Evolutionary conservation across 2,888 invertebrate genomes (phyloP), one percentile per base, ranked within the genome.

Genomic region (Polymixis lichenea): DNA sequence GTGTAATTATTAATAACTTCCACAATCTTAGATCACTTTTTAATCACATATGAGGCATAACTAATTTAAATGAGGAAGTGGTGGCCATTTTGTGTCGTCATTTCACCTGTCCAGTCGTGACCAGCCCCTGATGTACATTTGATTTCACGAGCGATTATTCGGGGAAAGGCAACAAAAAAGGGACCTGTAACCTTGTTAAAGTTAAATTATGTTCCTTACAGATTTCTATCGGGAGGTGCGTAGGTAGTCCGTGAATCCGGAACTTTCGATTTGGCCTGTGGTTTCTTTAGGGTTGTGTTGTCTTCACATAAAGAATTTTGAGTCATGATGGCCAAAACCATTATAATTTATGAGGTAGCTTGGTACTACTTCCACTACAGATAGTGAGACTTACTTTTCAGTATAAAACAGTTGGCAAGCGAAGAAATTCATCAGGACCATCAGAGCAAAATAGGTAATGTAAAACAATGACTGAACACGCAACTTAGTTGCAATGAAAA

Each of bases 101-200:
- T 84, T 88, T 83, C 88, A 88, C 88, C 88, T 88, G 88, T 87
- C 84, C 71, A 74, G 75, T 72, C 64, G 51, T 72, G 81, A 80
- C 82, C 87, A 83, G 72, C 83, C 83, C 77, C 72, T 79, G 76
- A 78, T 72, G 82, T 81, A 82, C 74, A 75, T 86, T 83, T 91
- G 95, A 95, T 95, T 93, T 92, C 89, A 90, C 90, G 87, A 86
- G 75, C 87, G 94, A 95, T 95, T 94, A 91, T 88, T 79, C 72
- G 49, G 69, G 88, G 79, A 82, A 90, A 88, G 88, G 74, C 61
- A 67, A 74, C 70, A 76, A 86, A 86, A 85, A 87, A 80, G 91
- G 90, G 89, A 88, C 86, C 82, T 66, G 78, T 83, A 84, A 83
- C 80, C 82, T 83, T 71, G 72, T 82, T 80, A 74, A 82, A 78